Evolutionary conservation across 2,113 vertebrate genomes (phyloP), one percentile per base, ranked within the genome.

Genomic region (Mormyrus iriodes): DNA sequence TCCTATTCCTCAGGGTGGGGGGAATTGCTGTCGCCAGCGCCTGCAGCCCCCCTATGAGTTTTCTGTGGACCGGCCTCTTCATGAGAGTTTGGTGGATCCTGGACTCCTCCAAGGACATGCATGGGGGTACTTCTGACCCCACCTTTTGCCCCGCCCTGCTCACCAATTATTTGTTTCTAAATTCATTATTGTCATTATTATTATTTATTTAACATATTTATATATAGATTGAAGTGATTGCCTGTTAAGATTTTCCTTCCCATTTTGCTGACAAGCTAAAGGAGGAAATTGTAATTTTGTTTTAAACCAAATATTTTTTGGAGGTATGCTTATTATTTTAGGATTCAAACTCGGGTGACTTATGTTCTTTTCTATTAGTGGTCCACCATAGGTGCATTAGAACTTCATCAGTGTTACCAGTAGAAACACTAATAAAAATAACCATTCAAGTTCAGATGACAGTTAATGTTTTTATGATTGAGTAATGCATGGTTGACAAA

Each of bases 1-100:
- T 69, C 97, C 97, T 7, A 95, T 97, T 82, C 97, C 97, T 86
- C 96, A 97, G 90, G 94, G 95, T 2, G 95, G 94, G 4, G 95
- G 95, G 0, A 94, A 94, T 0, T 96, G 93, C 83, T 94, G 92
- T 83, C 94, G 90, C 44, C 96, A 93, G 94, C 95, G 89, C 15
- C 94, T 91, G 39, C 96, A 97, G 44, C 96, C 95, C 0, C 93
- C 96, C 79, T 90, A 93, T 0, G 96, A 98, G 90, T 97, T 97
- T 92, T 95, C 96, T 0, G 93, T 96, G 90, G 96, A 97, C 87
- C 93, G 93, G 89, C 96, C 97, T 39, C 92, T 98, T 53, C 93
- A 94, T 15, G 95, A 95, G 90, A 97, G 96, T 0, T 88, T 97
- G 91, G 93, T 97, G 46, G 95, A 97, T 90, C 96, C 96, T 0